phyloP scores from a whole-genome alignment of 2,797 vertebrate genomes.

The Crocidura indochinensis region DNA sequence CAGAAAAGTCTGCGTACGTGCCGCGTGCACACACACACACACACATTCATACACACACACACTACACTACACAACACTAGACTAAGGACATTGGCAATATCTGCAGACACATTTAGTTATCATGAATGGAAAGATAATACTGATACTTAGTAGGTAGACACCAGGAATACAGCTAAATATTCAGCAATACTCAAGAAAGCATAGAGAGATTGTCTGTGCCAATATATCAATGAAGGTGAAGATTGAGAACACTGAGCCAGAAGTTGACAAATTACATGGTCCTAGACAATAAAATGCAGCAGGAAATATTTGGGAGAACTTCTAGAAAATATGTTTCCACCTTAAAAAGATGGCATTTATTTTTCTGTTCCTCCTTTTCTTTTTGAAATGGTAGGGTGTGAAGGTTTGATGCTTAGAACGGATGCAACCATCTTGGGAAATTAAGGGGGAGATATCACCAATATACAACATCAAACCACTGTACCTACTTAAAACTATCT shows the following conservation, averaged over 20 bases:
- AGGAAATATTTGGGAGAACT: not conserved
- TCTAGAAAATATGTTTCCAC: not conserved
- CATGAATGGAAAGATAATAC: not conserved
- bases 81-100: not conserved
- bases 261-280: not conserved
- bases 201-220: not conserved
- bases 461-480: not conserved
- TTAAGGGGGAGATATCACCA: not conserved
- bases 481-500: not conserved
- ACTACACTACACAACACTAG: not conserved
- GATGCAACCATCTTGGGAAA: not conserved
- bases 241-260: not conserved
- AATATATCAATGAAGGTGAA: not conserved
- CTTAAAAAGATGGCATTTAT: not conserved
- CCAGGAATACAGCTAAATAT: not conserved
- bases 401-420: not conserved
- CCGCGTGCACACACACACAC: not conserved
- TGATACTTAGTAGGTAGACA: not conserved
- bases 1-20: not conserved
- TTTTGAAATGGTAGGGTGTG: not conserved
- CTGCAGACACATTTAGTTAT: slow-evolving; percentile 13
- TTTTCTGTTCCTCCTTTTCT: not conserved
- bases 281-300: slow-evolving; percentile 16
- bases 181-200: not conserved
- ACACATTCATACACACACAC: not conserved